Base-by-base conservation (phyloP, 2,888 invertebrate genomes). In the Drosophila limbata region DNA sequence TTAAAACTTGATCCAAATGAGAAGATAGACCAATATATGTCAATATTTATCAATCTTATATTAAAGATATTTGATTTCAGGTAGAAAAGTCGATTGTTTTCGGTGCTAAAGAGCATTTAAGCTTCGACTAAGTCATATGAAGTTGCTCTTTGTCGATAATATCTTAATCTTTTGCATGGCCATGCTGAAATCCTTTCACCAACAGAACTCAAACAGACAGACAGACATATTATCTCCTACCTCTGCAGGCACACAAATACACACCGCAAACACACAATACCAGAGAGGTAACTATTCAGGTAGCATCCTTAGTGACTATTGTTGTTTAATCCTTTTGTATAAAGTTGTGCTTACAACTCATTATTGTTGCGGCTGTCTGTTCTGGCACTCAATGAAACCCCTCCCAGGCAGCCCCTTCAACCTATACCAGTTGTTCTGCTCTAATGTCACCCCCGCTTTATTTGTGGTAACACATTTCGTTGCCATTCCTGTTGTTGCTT, bases 301-400 rank as follows among this genome's bases (percentile, higher is more conserved):
- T 61, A 42, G 73, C 56, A 63, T 69, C 77, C 65, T 37, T 53
- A 69, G 65, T 67, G 76, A 70, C 79, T 83, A 88, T 88, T 88
- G 86, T 85, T 88, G 84, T 72, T 78, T 85, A 88, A 86, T 83
- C 84, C 82, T 88, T 82, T 88, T 86, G 78, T 80, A 77, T 85
- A 71, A 83, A 85, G 78, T 84, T 85, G 78, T 62, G 88, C 88
- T 84, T 88, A 85, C 88, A 83, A 80, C 88, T 84, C 85, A 84
- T 88, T 84, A 84, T 84, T 85, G 85, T 76, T 79, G 75, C 70
- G 79, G 63, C 62, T 82, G 75, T 73, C 74, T 73, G 61, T 63
- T 47, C 31, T 13, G 35, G 21, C 17, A 44, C 53, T 71, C 45
- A 51, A 37, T 63, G 67, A 28, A 53, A 44, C 28, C 15, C 37